A percentile compares a stretch with the other conserved stretches of the same genome.
Conservation (phyloP, 2,888 invertebrate species). For the Melanargia galathea region DNA sequence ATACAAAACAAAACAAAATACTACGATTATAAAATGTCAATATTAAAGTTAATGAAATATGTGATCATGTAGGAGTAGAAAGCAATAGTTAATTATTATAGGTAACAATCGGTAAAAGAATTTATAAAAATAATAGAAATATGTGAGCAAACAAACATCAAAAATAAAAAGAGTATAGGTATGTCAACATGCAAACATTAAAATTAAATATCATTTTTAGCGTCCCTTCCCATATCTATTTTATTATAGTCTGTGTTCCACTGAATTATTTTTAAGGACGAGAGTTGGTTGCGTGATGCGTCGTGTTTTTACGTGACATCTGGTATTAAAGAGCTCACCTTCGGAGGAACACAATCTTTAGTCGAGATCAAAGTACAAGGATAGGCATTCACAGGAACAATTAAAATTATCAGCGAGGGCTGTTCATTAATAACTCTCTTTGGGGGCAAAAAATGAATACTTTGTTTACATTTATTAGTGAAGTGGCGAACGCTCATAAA, state of each 20-base stretch:
- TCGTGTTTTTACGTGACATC: constrained; percentile 56
- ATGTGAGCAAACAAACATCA: too few relatives aligned
- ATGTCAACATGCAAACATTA: too few relatives aligned
- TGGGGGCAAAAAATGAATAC: constrained; percentile 64
- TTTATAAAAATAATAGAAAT: too few relatives aligned
- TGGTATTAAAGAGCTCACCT: constrained; percentile 51
- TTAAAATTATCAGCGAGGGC: constrained; percentile 67
- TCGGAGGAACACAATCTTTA: constrained; percentile 51
- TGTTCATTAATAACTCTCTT: constrained; percentile 71
- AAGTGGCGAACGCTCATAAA: constrained; percentile 73
- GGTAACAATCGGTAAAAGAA: too few relatives aligned
- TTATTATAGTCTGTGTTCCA: background rate
- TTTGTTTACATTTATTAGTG: constrained; percentile 81
- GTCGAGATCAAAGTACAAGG: constrained; percentile 58
- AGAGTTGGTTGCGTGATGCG: constrained; percentile 19
- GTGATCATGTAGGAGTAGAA: too few relatives aligned
- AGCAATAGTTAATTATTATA: too few relatives aligned
- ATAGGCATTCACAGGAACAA: constrained; percentile 66
- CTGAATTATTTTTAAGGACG: background rate
- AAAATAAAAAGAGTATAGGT: too few relatives aligned
- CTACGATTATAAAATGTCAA: too few relatives aligned
- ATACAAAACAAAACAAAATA: too few relatives aligned
- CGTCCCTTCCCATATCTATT: background rate
- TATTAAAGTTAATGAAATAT: too few relatives aligned
- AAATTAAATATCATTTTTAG: background rate